Conservation (phyloP, 2,797 vertebrate genomes). For the Furcifer pardalis region DNA sequence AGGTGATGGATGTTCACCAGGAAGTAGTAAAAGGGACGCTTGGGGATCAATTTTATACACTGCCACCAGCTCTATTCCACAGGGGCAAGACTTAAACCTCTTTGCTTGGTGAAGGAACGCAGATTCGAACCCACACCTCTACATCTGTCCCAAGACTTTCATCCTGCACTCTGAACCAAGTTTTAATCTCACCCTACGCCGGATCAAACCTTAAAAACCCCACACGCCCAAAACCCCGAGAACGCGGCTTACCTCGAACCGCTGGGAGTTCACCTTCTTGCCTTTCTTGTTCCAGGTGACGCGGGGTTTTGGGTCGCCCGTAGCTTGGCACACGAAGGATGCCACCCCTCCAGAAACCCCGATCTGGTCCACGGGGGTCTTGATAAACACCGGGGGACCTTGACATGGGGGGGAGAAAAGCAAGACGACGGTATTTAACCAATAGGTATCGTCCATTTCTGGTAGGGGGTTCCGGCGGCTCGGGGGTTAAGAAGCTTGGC, state of each 20-base stretch:
- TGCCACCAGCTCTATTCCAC: neutral
- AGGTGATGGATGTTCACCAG: too few relatives aligned
- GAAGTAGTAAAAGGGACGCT: too few relatives aligned
- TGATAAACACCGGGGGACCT: slow-evolving; percentile 87
- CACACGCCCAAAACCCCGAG: neutral
- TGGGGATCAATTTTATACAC: too few relatives aligned
- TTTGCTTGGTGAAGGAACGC: neutral
- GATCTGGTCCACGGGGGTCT: slow-evolving; percentile 92
- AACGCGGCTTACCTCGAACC: slow-evolving; percentile 87
- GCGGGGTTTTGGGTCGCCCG: slow-evolving; percentile 91
- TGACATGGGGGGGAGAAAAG: slow-evolving; percentile 18
- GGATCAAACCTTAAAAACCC: neutral
- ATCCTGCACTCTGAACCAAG: neutral
- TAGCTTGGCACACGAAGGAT: slow-evolving; percentile 95
- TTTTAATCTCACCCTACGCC: neutral
- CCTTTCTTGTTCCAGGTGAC: slow-evolving; percentile 98
- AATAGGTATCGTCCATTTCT: too few relatives aligned
- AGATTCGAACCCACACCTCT: neutral
- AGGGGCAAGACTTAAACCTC: neutral
- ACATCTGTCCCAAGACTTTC: neutral
- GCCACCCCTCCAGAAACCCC: slow-evolving; percentile 95
- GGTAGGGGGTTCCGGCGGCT: too few relatives aligned
- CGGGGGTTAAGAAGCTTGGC: too few relatives aligned
- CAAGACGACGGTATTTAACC: neutral
- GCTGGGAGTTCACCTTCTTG: slow-evolving; percentile 96